Evolutionary conservation across 2,888 invertebrate species (phyloP), one percentile per base, ranked within the genome.

Genomic region (Dryobota labecula): DNA sequence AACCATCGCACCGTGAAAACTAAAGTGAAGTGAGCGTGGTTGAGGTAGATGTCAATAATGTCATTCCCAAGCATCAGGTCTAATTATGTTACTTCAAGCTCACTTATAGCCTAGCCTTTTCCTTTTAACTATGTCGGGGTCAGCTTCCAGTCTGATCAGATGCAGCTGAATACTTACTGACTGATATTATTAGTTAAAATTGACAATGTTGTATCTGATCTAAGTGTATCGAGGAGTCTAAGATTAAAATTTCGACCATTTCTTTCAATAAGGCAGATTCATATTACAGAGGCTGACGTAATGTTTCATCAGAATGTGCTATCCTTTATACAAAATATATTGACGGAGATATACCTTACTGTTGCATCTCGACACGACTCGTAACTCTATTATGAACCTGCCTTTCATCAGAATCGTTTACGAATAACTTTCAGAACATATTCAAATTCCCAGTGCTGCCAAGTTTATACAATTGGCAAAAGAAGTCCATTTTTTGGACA

Each of bases 401-500:
- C 8, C 3, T 20, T 36, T 20, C n/a, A n/a, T n/a, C n/a, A 33
- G 6, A 53, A 64, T 47, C 27, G 13, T 64, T 36, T 47, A 41
- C 13, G 11, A 47, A 56, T 43, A 73, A 49, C 15, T 30, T 24
- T 8, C 33, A 11, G 27, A 56, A 27, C 15, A 13, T 30, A 30
- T 66, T 49, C 24, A 57, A 49, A 56, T 24, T 7, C 18, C 27
- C 20, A 38, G 30, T 0, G 27, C 66, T 38, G 56, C 74, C 66
- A 73, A 66, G 66, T 43, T 30, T 18, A 57, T 15, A 57, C 30
- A 43, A 45, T n/a, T 4, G 30, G 15, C 51, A 38, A 74, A 58
- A 30, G 18, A 30, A 15, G 9, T 57, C 11, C 11, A 33, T 36
- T 24, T 65, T 73, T 73, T 30, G 56, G 20, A 15, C 18, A 49